These are phyloP conservation scores for Pogoniulus pusillus DNA, from an alignment of 2,797 vertebrate genomes.

Conservation along the genomic window DNA sequence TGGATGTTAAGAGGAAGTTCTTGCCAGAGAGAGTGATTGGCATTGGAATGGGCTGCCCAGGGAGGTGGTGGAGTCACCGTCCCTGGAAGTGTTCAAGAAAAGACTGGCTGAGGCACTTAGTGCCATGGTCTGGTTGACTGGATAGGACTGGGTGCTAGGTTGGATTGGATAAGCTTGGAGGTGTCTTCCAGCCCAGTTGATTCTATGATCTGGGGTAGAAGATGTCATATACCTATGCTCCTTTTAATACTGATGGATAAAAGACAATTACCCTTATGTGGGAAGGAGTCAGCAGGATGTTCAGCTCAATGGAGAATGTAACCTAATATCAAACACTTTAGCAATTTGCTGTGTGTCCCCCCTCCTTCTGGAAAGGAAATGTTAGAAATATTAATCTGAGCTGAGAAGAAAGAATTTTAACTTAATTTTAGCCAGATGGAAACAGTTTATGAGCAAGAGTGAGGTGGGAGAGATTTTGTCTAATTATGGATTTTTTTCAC, in stretches of 20 bases:
- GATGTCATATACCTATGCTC: not conserved
- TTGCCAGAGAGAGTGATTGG: no score
- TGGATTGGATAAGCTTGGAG: no score
- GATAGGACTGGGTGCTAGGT: no score
- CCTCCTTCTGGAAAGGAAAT: slow-evolving; percentile 10
- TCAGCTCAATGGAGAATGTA: not conserved
- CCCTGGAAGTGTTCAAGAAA: no score
- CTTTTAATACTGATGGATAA: not conserved
- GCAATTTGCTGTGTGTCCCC: not conserved
- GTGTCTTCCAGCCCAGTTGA: no score
- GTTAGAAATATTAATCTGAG: slow-evolving; percentile 28
- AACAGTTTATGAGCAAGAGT: not conserved
- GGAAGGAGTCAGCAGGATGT: not conserved
- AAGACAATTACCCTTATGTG: not conserved
- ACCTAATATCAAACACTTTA: not conserved
- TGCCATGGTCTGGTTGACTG: no score
- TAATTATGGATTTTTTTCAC: not conserved
- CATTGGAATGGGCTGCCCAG: no score
- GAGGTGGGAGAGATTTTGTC: not conserved
- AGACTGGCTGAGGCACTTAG: no score
- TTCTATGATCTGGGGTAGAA: not conserved
- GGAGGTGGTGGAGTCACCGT: no score
- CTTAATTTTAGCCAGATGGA: slow-evolving; percentile 30
- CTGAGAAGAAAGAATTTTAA: slow-evolving; percentile 33
- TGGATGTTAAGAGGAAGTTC: no score